A percentile compares a stretch with the other conserved stretches of the same genome.
These are phyloP conservation scores for Polia nebulosa DNA, from an alignment of 2,888 invertebrate genomes.

Conservation along the genomic window DNA sequence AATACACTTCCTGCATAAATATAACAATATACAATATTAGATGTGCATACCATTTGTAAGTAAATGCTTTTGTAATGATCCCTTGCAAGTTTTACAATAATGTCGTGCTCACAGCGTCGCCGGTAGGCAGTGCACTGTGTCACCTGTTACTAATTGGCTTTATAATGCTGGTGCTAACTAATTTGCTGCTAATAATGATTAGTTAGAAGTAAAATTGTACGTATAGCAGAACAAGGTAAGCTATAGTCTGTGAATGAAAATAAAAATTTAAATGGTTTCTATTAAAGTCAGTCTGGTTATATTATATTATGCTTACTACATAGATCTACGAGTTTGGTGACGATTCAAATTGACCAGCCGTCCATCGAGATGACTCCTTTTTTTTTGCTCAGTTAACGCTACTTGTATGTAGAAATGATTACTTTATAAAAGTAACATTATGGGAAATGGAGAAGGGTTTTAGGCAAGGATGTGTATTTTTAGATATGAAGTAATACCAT, in stretches of 20 bases:
- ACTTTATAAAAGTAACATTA: slow-evolving; percentile 44
- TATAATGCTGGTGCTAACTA: slow-evolving; percentile 72
- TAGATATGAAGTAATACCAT: slow-evolving; percentile 32
- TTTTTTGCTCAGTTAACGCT: slow-evolving; percentile 60
- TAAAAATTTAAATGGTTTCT: neutral
- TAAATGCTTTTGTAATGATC: slow-evolving; percentile 37
- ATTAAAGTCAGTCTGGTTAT: slow-evolving; percentile 6
- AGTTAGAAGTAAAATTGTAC: slow-evolving; percentile 48
- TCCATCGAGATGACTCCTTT: slow-evolving; percentile 35
- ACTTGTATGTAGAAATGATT: slow-evolving; percentile 23
- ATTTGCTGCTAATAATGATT: slow-evolving; percentile 66
- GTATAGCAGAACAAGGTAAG: slow-evolving; percentile 30
- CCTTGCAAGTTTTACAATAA: slow-evolving; percentile 33
- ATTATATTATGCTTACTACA: slow-evolving; percentile 1
- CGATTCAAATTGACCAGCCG: slow-evolving; percentile 31
- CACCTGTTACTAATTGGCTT: slow-evolving; percentile 58
- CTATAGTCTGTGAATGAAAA: slow-evolving; percentile 22
- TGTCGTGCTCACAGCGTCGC: slow-evolving; percentile 11
- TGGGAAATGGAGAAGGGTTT: slow-evolving; percentile 14
- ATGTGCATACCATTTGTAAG: slow-evolving; percentile 35
- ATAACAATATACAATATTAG: slow-evolving; percentile 13
- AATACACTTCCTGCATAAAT: slow-evolving; percentile 38
- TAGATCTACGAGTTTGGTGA: slow-evolving; percentile 22
- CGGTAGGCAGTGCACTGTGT: slow-evolving; percentile 25
- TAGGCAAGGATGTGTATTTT: slow-evolving; percentile 36